Conservation (phyloP, 2,113 vertebrate genomes). For the Mesembrinibis cayennensis region DNA sequence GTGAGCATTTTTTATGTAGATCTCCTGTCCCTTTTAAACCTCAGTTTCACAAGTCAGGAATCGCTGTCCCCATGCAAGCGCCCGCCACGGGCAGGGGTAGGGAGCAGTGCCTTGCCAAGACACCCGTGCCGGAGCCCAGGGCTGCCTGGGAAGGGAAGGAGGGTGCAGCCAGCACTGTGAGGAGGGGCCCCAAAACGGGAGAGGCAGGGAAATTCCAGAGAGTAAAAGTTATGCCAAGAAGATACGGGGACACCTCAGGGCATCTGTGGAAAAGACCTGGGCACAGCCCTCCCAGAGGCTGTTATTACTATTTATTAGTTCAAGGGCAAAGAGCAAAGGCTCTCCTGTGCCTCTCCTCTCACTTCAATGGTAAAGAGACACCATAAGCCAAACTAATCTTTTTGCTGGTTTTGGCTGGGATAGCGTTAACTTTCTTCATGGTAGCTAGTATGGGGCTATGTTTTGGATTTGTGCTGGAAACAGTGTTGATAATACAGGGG, state of each 20-base stretch:
- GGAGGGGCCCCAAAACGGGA: not conserved
- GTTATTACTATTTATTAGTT: not conserved
- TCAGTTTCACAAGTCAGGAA: not conserved
- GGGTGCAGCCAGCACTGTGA: not conserved
- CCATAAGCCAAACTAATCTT: not conserved
- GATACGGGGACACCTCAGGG: not conserved
- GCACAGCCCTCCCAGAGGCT: not conserved
- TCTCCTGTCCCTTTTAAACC: not conserved
- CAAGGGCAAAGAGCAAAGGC: not conserved
- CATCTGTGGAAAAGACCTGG: not conserved
- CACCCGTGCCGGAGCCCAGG: fast-evolving
- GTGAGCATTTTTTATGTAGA: not conserved
- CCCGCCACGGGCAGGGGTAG: not conserved
- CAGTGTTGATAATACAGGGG: no score
- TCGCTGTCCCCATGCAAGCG: not conserved
- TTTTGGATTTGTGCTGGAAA: no score
- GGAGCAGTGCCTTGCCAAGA: not conserved
- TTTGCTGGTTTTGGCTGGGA: no score
- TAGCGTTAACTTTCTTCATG: no score
- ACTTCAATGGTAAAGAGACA: not conserved
- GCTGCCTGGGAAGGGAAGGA: not conserved
- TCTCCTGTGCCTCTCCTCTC: not conserved
- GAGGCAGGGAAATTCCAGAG: not conserved
- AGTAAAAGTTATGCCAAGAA: not conserved
- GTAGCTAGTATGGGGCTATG: no score